These are phyloP conservation scores for Lycaon pictus DNA, from an alignment of 2,113 vertebrate species.

Conservation along the genomic window DNA sequence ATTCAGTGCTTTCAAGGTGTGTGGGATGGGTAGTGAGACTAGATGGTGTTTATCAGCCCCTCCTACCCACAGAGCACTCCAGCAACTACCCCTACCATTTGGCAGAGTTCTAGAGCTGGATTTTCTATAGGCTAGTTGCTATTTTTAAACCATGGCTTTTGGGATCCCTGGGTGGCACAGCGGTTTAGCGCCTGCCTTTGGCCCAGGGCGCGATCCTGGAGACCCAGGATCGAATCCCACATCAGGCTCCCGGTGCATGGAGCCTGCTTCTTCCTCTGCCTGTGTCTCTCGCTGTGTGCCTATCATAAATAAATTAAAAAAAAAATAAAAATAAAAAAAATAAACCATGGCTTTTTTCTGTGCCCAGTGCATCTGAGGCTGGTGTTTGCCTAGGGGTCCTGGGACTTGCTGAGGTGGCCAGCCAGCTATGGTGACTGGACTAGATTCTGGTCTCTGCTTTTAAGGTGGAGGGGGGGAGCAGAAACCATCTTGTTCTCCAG, in stretches of 20 bases:
- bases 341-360: background rate
- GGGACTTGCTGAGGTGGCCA: background rate
- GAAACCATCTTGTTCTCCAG: background rate
- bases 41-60: background rate
- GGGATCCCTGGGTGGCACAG: no score
- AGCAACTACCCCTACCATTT: background rate
- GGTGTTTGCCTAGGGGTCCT: background rate
- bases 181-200: no score
- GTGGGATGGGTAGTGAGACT: background rate
- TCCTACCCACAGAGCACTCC: background rate
- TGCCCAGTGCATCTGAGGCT: background rate
- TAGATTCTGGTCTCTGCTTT: background rate
- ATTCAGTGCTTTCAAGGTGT: background rate
- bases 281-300: no score
- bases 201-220: no score
- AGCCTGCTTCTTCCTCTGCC: no score
- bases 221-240: no score
- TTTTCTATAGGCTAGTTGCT: background rate
- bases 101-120: background rate
- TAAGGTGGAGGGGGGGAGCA: fast-evolving
- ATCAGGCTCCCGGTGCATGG: no score
- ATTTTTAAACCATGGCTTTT: background rate
- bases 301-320: no score
- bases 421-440: background rate
- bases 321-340: no score